phyloP scores from a whole-genome alignment of 2,888 invertebrate species.

The Cotesia congregata region DNA sequence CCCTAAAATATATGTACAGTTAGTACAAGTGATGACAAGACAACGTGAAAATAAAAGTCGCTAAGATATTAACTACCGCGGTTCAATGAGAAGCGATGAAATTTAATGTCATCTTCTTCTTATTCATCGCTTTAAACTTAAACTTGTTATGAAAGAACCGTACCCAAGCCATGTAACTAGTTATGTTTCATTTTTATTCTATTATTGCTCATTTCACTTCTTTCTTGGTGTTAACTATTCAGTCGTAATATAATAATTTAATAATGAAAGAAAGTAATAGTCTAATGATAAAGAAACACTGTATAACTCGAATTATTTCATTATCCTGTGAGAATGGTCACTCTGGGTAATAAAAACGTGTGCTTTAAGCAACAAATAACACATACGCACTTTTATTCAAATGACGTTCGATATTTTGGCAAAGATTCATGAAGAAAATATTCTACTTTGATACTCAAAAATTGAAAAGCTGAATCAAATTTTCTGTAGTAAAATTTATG shows the following conservation, averaged over 20 bases:
- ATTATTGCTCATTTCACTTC: neutral
- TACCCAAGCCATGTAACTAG: neutral
- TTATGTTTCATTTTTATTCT: neutral
- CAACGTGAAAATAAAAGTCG: slow-evolving; percentile 45
- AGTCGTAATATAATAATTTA: slow-evolving; percentile 39
- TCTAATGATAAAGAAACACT: slow-evolving; percentile 29
- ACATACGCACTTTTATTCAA: neutral
- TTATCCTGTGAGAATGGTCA: slow-evolving; percentile 18
- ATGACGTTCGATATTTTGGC: neutral
- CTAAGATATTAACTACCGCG: slow-evolving; percentile 44
- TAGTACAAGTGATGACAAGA: neutral
- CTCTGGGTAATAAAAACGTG: neutral
- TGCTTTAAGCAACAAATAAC: neutral
- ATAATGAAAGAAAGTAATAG: slow-evolving; percentile 10
- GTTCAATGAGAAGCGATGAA: slow-evolving; percentile 14
- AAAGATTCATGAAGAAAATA: neutral
- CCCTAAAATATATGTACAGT: neutral
- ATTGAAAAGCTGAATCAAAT: neutral
- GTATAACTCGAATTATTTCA: slow-evolving; percentile 1
- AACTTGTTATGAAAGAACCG: neutral
- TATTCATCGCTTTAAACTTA: neutral
- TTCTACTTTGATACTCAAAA: neutral
- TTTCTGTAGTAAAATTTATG: neutral
- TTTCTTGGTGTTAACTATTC: neutral
- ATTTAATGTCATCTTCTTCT: neutral